These are phyloP conservation scores for Trematomus loennbergii DNA, from an alignment of 2,113 vertebrate genomes.

Conservation along the genomic window DNA sequence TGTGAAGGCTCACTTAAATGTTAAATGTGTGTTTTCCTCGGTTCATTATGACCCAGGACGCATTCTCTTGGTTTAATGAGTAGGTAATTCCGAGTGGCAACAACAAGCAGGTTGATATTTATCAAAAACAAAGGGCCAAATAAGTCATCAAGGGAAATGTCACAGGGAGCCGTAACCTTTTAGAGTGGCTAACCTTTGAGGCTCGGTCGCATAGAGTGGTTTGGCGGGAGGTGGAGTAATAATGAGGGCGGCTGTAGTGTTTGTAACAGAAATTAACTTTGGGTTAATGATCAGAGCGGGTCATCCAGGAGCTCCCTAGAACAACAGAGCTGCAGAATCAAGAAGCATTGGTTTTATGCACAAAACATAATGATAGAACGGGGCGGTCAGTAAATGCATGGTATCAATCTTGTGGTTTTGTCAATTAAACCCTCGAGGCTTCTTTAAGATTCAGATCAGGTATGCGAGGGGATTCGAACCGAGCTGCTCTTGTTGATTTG, in stretches of 20 bases:
- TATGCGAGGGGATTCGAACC: slow-evolving; percentile 31
- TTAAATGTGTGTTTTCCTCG: slow-evolving; percentile 26
- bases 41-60: slow-evolving; percentile 28
- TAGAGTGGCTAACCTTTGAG: slow-evolving; percentile 69
- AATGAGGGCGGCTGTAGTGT: slow-evolving; percentile 51
- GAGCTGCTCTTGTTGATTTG: slow-evolving; percentile 23
- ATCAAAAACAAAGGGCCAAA: slow-evolving; percentile 65
- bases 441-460: slow-evolving; percentile 43
- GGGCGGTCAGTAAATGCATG: slow-evolving; percentile 6
- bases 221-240: slow-evolving; percentile 47
- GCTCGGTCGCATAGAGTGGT: slow-evolving; percentile 51
- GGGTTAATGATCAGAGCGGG: slow-evolving; percentile 57
- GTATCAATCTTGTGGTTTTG: slow-evolving; percentile 28
- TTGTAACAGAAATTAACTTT: slow-evolving; percentile 67
- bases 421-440: slow-evolving; percentile 38
- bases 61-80: slow-evolving; percentile 49
- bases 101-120: slow-evolving; percentile 66
- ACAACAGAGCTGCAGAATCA: slow-evolving; percentile 5
- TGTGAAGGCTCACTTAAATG: slow-evolving; percentile 19
- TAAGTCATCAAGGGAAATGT: slow-evolving; percentile 78
- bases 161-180: slow-evolving; percentile 76
- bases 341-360: too few relatives aligned
- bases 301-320: slow-evolving; percentile 32
- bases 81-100: slow-evolving; percentile 45
- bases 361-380: background rate